phyloP scores from a whole-genome alignment of 2,797 vertebrate species.

The Odontamblyopus rebecca region DNA sequence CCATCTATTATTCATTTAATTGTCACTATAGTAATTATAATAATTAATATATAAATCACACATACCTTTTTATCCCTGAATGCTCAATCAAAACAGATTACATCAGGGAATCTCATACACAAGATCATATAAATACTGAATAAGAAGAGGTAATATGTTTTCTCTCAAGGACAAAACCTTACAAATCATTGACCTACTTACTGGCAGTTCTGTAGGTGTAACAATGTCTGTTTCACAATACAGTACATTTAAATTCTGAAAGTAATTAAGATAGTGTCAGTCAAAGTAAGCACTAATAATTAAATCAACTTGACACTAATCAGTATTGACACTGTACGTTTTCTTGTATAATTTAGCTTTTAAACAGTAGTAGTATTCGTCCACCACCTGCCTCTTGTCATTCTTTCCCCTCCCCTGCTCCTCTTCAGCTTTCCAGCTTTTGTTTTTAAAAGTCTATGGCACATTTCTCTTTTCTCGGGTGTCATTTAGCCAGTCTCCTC shows the following conservation, averaged over 20 bases:
- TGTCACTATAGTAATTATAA: too few species aligned
- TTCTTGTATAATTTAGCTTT: neutral
- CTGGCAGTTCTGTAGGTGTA: too few species aligned
- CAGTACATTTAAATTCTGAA: neutral
- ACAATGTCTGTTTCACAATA: neutral
- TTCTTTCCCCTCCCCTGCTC: slow-evolving; percentile 5
- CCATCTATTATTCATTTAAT: too few species aligned
- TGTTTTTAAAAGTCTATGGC: slow-evolving; percentile 27
- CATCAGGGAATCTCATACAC: neutral
- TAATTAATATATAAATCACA: too few species aligned
- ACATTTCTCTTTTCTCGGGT: slow-evolving; percentile 34
- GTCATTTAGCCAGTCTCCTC: slow-evolving; percentile 43
- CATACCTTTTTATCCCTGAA: neutral
- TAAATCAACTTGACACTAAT: neutral
- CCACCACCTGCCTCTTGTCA: neutral
- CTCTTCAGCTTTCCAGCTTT: slow-evolving; percentile 15
- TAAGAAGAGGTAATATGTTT: neutral
- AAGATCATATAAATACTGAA: neutral
- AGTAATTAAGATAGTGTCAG: neutral
- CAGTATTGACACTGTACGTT: neutral
- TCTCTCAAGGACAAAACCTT: neutral
- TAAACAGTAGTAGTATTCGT: slow-evolving; percentile 11
- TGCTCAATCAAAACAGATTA: neutral
- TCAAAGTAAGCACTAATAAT: neutral
- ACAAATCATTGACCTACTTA: too few species aligned